These are phyloP conservation scores for Heteractis magnifica DNA, from an alignment of 92 coral and sea anemone species.

Conservation along the genomic window DNA sequence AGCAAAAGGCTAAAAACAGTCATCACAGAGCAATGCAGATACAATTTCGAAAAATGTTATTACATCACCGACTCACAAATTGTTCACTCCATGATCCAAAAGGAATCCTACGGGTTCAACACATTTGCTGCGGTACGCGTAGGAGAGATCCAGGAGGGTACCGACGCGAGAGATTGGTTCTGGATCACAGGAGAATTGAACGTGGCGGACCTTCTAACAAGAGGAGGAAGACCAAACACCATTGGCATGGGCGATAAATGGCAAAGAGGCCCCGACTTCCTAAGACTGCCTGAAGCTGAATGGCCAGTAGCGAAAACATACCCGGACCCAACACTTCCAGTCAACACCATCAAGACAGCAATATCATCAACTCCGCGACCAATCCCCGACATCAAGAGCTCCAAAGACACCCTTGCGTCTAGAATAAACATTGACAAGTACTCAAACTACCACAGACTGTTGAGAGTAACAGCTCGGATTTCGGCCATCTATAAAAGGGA, in stretches of 20 bases:
- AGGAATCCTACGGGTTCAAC: too few species aligned
- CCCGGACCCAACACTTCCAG: neutral
- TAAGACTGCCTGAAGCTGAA: conserved; percentile 37
- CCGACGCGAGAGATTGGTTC: conserved; percentile 46
- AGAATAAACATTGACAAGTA: conserved; percentile 29
- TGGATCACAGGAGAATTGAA: conserved; percentile 57
- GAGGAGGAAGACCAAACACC: conserved; percentile 56
- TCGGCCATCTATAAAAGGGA: conserved; percentile 31
- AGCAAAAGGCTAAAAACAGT: conserved; percentile 45
- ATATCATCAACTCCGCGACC: too few species aligned
- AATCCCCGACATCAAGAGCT: too few species aligned
- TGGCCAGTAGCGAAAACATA: conserved; percentile 38
- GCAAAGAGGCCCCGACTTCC: conserved; percentile 60
- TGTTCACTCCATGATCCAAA: conserved; percentile 36
- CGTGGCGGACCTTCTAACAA: conserved; percentile 62
- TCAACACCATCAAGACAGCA: too few species aligned
- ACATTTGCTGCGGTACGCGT: conserved; percentile 50
- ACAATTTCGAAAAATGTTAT: conserved; percentile 30
- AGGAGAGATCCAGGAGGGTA: conserved; percentile 54
- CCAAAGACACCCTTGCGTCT: conserved; percentile 24
- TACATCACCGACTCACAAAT: conserved; percentile 62
- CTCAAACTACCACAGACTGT: conserved; percentile 33
- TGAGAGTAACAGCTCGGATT: conserved; percentile 54
- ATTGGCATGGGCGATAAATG: conserved; percentile 39
- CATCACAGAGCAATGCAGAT: conserved; percentile 44